A percentile compares a stretch with the other conserved stretches of the same genome.
phyloP scores from a whole-genome alignment of 2,113 vertebrate genomes.

The Dicaeum eximium region DNA sequence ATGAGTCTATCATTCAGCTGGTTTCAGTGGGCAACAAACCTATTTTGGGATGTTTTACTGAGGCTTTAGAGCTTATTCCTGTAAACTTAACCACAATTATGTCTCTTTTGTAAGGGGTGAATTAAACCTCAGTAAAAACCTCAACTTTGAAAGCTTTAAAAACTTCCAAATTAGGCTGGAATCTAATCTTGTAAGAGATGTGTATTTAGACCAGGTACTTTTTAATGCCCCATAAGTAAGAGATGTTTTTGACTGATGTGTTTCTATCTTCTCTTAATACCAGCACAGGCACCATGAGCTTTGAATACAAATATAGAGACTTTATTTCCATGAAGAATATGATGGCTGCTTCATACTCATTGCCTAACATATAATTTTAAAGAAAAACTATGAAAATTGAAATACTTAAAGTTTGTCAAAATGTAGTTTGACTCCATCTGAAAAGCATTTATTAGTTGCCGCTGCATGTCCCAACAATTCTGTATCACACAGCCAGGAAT shows the following conservation, averaged over 20 bases:
- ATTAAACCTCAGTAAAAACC: neutral
- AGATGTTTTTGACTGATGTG: neutral
- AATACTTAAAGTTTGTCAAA: neutral
- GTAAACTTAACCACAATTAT: neutral
- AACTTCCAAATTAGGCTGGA: neutral
- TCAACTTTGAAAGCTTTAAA: neutral
- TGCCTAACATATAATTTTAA: neutral
- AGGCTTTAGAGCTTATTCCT: neutral
- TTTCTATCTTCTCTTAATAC: neutral
- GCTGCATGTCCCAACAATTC: neutral
- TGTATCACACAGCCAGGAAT: neutral
- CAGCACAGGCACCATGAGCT: neutral
- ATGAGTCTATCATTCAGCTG: neutral
- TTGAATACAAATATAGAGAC: slow-evolving; percentile 30
- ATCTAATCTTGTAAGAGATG: neutral
- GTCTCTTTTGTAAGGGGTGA: neutral
- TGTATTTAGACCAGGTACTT: neutral
- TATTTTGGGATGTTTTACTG: neutral
- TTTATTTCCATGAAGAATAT: neutral
- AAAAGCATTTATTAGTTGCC: neutral
- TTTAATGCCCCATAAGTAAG: neutral
- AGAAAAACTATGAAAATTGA: neutral
- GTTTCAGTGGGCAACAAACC: neutral
- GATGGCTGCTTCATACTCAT: neutral
- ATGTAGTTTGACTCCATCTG: neutral